Evolutionary conservation across 2,888 invertebrate genomes (phyloP).

Genomic region (Helobdella robusta): DNA sequence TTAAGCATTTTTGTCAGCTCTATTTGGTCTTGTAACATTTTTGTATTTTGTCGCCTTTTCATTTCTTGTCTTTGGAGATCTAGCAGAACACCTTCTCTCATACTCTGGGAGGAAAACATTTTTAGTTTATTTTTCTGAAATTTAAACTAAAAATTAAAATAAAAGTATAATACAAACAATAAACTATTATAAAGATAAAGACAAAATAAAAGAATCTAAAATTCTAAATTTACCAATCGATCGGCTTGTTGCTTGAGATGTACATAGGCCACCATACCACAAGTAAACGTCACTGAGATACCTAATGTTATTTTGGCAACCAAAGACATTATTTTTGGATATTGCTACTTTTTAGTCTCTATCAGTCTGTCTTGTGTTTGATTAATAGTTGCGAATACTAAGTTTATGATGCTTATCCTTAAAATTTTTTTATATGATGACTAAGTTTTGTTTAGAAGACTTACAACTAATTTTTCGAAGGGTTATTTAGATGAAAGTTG

Average conservation of each 20-base stretch:
- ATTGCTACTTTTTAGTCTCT: no score
- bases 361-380: no score
- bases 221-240: slow-evolving; percentile 14
- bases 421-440: no score
- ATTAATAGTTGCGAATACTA: no score
- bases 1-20: slow-evolving; percentile 30
- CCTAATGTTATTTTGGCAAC: slow-evolving; percentile 25
- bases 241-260: slow-evolving; percentile 26
- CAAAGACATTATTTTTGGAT: slow-evolving; percentile 26
- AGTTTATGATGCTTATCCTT: no score
- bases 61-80: slow-evolving; percentile 32
- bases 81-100: slow-evolving; percentile 30
- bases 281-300: slow-evolving; percentile 22
- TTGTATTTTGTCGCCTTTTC: slow-evolving; percentile 31
- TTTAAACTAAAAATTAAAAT: not conserved
- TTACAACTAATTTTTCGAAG: no score
- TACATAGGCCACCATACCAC: slow-evolving; percentile 25
- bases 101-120: slow-evolving; percentile 22
- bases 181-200: slow-evolving; percentile 5
- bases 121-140: not conserved
- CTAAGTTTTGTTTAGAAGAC: no score
- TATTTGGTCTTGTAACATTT: slow-evolving; percentile 28
- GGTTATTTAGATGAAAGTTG: no score
- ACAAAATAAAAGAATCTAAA: not conserved
- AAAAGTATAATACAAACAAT: not conserved